Conservation (phyloP, 2,888 invertebrate genomes). For the Glyphotaelius pellucidus region DNA sequence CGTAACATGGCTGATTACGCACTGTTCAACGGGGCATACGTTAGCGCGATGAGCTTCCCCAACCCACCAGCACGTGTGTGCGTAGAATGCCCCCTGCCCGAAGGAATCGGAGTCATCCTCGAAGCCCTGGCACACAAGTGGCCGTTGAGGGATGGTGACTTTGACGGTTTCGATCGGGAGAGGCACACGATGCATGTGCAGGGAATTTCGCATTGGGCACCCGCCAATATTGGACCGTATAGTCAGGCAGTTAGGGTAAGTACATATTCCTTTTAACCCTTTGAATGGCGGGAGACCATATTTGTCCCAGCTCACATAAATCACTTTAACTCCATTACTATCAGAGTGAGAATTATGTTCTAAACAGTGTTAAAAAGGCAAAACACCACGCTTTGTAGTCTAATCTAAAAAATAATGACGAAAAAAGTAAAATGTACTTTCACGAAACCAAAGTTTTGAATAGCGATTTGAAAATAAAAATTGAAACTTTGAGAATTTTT, state of each 20-base stretch:
- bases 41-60: constrained; percentile 82
- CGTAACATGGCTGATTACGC: constrained; percentile 89
- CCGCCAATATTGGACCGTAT: constrained; percentile 97
- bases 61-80: constrained; percentile 93
- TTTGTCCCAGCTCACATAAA: no score
- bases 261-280: not conserved
- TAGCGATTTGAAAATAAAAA: no score
- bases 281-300: no score
- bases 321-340: no score
- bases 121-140: constrained; percentile 80
- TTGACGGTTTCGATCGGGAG: constrained; percentile 70
- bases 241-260: constrained; percentile 92
- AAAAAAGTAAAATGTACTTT: no score
- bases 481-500: no score
- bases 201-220: constrained; percentile 98
- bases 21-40: constrained; percentile 87
- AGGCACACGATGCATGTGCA: constrained; percentile 95
- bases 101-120: constrained; percentile 84
- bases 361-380: no score
- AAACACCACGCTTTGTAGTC: no score
- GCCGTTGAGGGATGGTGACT: constrained; percentile 70
- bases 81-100: constrained; percentile 86
- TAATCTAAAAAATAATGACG: no score
- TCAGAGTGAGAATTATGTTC: no score
- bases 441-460: no score